These are phyloP conservation scores for Typhlichthys eigenmanni DNA, from an alignment of 2,797 vertebrate genomes.

Conservation along the genomic window DNA sequence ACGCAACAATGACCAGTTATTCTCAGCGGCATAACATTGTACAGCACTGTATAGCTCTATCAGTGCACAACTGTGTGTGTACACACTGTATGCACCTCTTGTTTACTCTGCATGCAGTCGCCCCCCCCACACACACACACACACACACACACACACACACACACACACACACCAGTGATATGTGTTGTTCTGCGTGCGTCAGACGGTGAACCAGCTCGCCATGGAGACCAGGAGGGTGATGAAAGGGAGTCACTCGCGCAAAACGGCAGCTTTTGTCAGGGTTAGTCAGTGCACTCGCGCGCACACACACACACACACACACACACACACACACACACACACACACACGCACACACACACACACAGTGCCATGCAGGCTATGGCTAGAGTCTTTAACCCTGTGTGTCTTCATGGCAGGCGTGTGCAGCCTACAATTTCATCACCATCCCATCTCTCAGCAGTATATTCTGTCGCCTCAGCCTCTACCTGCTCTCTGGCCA, in stretches of 20 bases:
- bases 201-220: conserved; percentile 94
- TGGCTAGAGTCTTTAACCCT: not conserved
- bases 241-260: conserved; percentile 93
- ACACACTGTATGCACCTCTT: not conserved
- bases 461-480: conserved; percentile 91
- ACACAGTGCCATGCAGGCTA: not conserved
- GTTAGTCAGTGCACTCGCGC: conserved; percentile 71
- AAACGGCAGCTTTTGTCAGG: conserved; percentile 95
- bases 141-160: not conserved
- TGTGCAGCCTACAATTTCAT: conserved; percentile 98
- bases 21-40: too few species aligned
- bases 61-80: not conserved
- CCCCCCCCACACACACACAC: conserved; percentile 33
- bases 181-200: conserved; percentile 8
- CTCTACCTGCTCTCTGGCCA: conserved; percentile 94
- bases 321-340: not conserved
- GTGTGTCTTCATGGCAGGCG: conserved; percentile 75
- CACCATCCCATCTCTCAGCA: conserved; percentile 92
- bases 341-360: not conserved
- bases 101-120: too few species aligned
- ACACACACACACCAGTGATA: not conserved
- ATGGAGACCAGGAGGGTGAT: conserved; percentile 96
- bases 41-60: not conserved
- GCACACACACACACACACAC: not conserved
- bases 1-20: too few species aligned